Conservation (phyloP, 1,140 invertebrate genomes). For the Drosophila nebulosa region DNA sequence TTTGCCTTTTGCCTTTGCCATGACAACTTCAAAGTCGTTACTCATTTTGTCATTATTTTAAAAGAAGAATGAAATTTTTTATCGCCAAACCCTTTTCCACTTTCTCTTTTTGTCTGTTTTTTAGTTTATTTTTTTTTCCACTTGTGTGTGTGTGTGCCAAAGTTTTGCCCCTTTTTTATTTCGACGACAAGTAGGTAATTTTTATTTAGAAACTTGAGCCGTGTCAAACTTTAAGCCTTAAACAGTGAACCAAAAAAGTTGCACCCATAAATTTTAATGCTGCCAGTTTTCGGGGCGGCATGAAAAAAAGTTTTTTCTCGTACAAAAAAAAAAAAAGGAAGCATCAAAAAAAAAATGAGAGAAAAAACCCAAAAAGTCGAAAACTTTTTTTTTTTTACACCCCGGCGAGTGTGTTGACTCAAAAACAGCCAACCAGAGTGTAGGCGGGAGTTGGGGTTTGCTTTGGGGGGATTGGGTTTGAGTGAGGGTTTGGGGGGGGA, state of each 20-base stretch:
- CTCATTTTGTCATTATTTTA: slow-evolving; percentile 78
- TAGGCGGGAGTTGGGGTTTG: slow-evolving; percentile 32
- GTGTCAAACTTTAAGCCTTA: slow-evolving; percentile 78
- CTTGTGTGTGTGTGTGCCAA: slow-evolving; percentile 8
- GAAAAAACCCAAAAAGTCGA: too few relatives aligned
- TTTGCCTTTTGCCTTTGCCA: slow-evolving; percentile 40
- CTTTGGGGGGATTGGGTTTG: not conserved
- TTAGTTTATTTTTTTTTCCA: not conserved
- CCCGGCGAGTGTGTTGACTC: slow-evolving; percentile 68
- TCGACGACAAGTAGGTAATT: slow-evolving; percentile 72
- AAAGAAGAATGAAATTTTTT: slow-evolving; percentile 65
- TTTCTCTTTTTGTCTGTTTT: slow-evolving; percentile 1
- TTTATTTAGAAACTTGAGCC: slow-evolving; percentile 79
- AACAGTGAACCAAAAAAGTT: slow-evolving; percentile 12
- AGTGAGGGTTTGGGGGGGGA: not conserved
- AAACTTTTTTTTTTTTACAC: slow-evolving; percentile 58
- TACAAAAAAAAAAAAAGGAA: slow-evolving; percentile 1
- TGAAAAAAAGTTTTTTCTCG: slow-evolving; percentile 66
- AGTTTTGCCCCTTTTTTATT: slow-evolving; percentile 68
- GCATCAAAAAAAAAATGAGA: slow-evolving; percentile 26
- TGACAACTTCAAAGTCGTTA: slow-evolving; percentile 79
- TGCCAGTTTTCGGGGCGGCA: slow-evolving; percentile 57
- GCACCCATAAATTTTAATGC: slow-evolving; percentile 74
- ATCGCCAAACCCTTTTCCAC: slow-evolving; percentile 28
- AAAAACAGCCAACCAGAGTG: slow-evolving; percentile 40